Percentiles rank a stretch among this genome's conserved stretches.
These are phyloP conservation scores for Odontesthes bonariensis DNA, from an alignment of 2,113 vertebrate species.

Conservation along the genomic window DNA sequence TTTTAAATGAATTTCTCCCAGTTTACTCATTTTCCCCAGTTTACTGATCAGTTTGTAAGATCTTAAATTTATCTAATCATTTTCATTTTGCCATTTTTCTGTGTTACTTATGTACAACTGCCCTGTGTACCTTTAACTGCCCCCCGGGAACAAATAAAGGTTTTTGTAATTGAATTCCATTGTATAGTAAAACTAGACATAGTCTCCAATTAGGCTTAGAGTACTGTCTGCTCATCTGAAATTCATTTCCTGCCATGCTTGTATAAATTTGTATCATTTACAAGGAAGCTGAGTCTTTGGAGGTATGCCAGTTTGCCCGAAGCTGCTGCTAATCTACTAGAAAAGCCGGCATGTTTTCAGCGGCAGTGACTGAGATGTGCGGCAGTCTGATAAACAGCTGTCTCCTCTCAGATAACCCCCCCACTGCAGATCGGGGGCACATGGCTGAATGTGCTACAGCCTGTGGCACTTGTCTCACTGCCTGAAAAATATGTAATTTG, in stretches of 20 bases:
- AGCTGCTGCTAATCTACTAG: conserved; percentile 36
- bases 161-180: too few species aligned
- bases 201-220: not conserved
- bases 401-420: conserved; percentile 54
- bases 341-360: conserved; percentile 33
- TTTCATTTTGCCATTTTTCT: not conserved
- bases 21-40: too few species aligned
- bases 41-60: too few species aligned
- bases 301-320: conserved; percentile 10
- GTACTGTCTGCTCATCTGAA: not conserved
- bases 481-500: not conserved
- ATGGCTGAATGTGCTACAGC: not conserved
- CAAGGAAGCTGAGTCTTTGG: conserved; percentile 9
- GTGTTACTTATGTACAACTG: too few species aligned
- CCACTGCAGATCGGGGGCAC: conserved; percentile 22
- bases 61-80: not conserved
- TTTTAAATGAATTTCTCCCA: too few species aligned
- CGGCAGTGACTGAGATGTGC: conserved; percentile 31
- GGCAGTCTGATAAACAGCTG: conserved; percentile 68
- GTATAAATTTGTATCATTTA: not conserved
- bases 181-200: not conserved
- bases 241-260: conserved; percentile 17
- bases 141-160: too few species aligned
- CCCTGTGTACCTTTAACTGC: too few species aligned
- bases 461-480: not conserved